Base-by-base conservation (phyloP, 2,113 vertebrate genomes). In the Podarcis raffonei region DNA sequence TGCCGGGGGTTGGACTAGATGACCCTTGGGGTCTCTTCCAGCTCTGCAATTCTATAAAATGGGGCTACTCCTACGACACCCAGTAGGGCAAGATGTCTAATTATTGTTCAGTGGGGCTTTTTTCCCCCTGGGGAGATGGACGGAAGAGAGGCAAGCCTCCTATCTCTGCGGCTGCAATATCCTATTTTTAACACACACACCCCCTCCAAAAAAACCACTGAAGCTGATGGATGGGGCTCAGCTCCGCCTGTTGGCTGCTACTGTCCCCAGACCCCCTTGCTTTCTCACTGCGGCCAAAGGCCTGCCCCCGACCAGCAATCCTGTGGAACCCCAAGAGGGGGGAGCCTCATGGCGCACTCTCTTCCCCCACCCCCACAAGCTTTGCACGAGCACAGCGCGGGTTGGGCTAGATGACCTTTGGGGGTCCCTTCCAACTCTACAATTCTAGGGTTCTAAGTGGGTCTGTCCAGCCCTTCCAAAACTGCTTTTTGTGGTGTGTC, bases 211-310 rank as follows among this genome's bases (percentile, higher is more conserved):
- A 62, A 20, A 20, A 15, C 16, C 59, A 62, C 59, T 62, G 71
- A 25, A 25, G 71, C 6, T 11, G 76, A 3, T 35, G n/a, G 71
- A 18, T 15, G 15, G 32, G 72, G 72, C 72, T 75, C 4, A 0
- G 18, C 32, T 75, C 72, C 20, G 6, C n/a, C 72, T n/a, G 11
- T 16, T 16, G 69, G 2, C 30, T 53, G 48, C 48, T 53, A 53
- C 48, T 53, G 48, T 1, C 68, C 69, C 69, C 30, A 11, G 27
- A 35, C 74, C 74, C n/a, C 30, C 8, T 12, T 27, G 2, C 5
- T 5, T 25, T 68, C 66, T 9, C 68, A 12, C 35, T 97, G 96
- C 97, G 97, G 94, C 48, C 48, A 53, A 53, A 53, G 97, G 97
- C 92, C 97, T 97, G 27, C 11, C 68, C 66, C 66, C 66, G 1